A percentile compares a stretch with the other conserved stretches of the same genome.
phyloP scores from a whole-genome alignment of 2,113 vertebrate species.

The Uria lomvia region DNA sequence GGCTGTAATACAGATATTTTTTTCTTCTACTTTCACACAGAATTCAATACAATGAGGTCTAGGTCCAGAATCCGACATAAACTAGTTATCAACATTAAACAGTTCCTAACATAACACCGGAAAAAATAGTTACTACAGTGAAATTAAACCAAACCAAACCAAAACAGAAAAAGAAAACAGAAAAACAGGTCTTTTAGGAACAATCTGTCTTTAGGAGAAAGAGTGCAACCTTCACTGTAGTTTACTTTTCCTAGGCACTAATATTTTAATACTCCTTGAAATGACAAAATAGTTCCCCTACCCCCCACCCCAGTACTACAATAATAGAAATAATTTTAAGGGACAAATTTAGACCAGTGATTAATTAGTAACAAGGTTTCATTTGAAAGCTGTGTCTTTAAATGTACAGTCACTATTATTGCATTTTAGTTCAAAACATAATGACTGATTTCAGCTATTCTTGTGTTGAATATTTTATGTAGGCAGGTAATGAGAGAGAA shows the following conservation, averaged over 20 bases:
- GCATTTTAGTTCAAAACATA: not conserved
- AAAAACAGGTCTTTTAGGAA: not conserved
- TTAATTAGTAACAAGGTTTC: not conserved
- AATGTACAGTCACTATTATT: not conserved
- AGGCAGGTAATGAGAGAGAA: not conserved
- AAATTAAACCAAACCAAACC: not conserved
- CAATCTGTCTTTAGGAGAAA: not conserved
- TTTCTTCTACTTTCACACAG: not conserved
- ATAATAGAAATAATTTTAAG: not conserved
- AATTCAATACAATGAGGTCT: not conserved
- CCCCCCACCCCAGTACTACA: not conserved
- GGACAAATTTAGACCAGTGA: not conserved
- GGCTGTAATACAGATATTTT: not conserved
- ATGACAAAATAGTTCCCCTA: accelerated
- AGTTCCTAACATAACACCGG: not conserved
- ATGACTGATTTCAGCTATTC: not conserved
- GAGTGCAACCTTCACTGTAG: not conserved
- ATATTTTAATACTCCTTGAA: not conserved
- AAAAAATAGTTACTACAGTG: not conserved
- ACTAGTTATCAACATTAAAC: not conserved
- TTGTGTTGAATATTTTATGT: not conserved
- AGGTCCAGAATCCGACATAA: accelerated
- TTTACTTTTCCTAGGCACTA: not conserved
- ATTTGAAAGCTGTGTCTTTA: not conserved
- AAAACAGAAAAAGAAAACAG: not conserved